A percentile compares a stretch with the other conserved stretches of the same genome.
These are phyloP conservation scores for Heliocidaris tuberculata DNA, from an alignment of 35 echinoderm and acorn worm genomes.

Conservation along the genomic window DNA sequence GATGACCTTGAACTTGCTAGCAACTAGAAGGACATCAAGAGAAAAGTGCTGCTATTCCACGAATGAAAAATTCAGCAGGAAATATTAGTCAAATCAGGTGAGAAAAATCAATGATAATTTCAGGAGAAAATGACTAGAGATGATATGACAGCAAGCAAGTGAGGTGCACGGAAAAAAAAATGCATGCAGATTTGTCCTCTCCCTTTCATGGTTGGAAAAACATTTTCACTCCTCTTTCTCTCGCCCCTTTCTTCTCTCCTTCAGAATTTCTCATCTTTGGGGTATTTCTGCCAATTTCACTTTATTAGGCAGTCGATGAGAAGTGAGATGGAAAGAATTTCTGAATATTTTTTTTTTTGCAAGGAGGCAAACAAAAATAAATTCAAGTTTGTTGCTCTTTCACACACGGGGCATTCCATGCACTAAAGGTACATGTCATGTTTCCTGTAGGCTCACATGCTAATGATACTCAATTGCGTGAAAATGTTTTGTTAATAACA, in stretches of 20 bases:
- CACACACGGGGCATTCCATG: background rate
- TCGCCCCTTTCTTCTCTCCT: background rate
- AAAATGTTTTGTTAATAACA: background rate
- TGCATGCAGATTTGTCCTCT: background rate
- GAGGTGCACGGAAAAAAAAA: background rate
- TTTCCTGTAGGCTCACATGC: background rate
- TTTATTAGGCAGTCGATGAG: constrained; percentile 28
- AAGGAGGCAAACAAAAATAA: background rate
- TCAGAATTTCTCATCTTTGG: constrained; percentile 34
- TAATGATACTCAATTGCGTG: too few species aligned
- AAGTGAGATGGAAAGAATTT: constrained; percentile 36
- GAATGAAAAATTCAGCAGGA: constrained; percentile 21
- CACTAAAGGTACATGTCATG: background rate
- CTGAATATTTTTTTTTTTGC: background rate
- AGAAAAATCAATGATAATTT: constrained; percentile 39
- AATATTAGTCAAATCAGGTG: constrained; percentile 44
- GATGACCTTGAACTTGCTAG: background rate
- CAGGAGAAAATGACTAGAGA: constrained; percentile 19
- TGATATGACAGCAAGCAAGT: constrained; percentile 22
- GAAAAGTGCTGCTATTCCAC: background rate
- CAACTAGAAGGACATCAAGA: background rate
- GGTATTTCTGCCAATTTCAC: constrained; percentile 46
- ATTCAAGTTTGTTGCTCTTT: background rate
- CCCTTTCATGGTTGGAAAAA: constrained; percentile 18
- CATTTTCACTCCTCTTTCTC: background rate